Evolutionary conservation across 2,888 invertebrate genomes (phyloP), one percentile per base, ranked within the genome.

Genomic region (Chaetoderma sp.): DNA sequence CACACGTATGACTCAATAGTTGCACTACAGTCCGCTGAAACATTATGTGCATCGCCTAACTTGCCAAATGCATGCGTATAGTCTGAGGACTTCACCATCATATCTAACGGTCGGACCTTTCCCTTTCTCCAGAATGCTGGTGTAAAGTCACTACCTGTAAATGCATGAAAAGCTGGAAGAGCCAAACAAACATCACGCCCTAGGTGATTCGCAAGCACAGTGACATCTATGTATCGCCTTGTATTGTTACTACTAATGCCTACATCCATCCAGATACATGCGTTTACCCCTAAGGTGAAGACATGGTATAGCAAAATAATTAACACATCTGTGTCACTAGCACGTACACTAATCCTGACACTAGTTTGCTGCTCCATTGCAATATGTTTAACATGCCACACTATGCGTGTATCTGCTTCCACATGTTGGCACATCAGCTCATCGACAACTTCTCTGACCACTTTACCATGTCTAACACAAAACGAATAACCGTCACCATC

Each of bases 351-450:
- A n/a, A 59, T 13, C 27, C 49, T 49, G 10, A 5, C 6, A 10
- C n/a, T 44, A 18, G 5, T 57, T 5, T 23, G 23, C 21, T 57
- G 42, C n/a, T n/a, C n/a, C 25, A 44, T 18, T 16, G 42, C 39
- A n/a, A n/a, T n/a, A n/a, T n/a, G n/a, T 44, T 57, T 57, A 21
- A 36, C 33, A 27, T 62, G 62, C 18, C 23, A 27, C 32, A 30
- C 23, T 4, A 62, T 27, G 23, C 28, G 32, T 4, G 62, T 62
- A 44, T 62, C 62, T 13, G 62, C 57, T 45, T 62, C 62, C 28
- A 45, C 55, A 28, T 62, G 62, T 27, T 63, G n/a, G n/a, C n/a
- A n/a, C n/a, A n/a, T n/a, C n/a, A n/a, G n/a, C n/a, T 45, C 10
- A 3, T 61, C 30, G 18, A 55, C 62, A 6, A 32, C 21, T 42